Conservation (phyloP, 2,888 invertebrate species). For the Spilosoma lubricipeda region DNA sequence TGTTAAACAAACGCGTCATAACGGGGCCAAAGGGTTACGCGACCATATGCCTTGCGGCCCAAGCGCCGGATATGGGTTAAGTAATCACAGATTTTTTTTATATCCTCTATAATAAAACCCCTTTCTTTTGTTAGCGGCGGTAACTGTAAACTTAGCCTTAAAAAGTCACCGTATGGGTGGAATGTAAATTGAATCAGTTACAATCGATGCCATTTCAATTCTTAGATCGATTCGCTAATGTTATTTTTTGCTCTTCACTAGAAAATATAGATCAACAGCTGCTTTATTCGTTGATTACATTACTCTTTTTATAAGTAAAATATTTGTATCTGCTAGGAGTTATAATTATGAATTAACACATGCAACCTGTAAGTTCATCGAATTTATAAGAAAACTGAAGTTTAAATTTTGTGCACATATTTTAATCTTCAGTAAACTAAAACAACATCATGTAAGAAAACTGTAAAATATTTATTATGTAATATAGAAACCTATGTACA, state of each 20-base stretch:
- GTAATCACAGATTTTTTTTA: slow-evolving; percentile 79
- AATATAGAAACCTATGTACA: too few relatives aligned
- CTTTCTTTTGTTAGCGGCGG: slow-evolving; percentile 71
- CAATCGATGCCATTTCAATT: slow-evolving; percentile 64
- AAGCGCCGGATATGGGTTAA: slow-evolving; percentile 84
- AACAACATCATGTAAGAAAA: too few relatives aligned
- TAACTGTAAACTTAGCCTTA: slow-evolving; percentile 70
- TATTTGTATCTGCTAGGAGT: background rate
- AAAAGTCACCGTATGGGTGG: slow-evolving; percentile 69
- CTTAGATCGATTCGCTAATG: slow-evolving; percentile 55
- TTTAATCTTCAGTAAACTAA: background rate
- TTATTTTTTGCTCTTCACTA: slow-evolving; percentile 55
- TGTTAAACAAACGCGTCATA: slow-evolving; percentile 74
- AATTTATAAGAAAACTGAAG: too few relatives aligned
- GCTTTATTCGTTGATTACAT: slow-evolving; percentile 44
- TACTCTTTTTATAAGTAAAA: background rate
- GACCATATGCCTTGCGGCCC: slow-evolving; percentile 75
- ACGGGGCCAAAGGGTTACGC: slow-evolving; percentile 85
- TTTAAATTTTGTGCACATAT: too few relatives aligned
- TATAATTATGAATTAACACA: background rate
- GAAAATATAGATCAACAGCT: slow-evolving; percentile 46
- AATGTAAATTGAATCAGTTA: slow-evolving; percentile 75
- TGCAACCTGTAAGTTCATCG: background rate
- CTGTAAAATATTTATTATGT: too few relatives aligned
- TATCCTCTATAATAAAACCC: slow-evolving; percentile 75